Evolutionary conservation across 2,113 vertebrate genomes (phyloP).

Genomic region (Eurypyga helias): DNA sequence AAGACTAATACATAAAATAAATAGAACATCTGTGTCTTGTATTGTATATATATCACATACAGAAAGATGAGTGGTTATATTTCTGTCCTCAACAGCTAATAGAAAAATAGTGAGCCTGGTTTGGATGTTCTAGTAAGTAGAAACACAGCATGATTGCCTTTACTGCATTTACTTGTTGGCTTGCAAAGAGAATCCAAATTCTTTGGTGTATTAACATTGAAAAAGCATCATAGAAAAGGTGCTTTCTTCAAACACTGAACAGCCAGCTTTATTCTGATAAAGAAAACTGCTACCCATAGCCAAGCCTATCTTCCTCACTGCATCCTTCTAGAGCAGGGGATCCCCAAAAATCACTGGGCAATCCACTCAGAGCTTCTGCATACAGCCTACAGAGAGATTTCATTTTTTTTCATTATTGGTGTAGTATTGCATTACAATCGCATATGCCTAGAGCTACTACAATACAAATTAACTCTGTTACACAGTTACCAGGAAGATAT

Average conservation of each 20-base stretch:
- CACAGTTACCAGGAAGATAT: background rate
- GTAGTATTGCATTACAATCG: background rate
- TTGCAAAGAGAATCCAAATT: background rate
- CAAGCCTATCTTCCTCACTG: background rate
- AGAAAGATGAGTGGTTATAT: background rate
- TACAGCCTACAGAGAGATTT: background rate
- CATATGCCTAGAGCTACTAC: background rate
- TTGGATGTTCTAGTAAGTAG: background rate
- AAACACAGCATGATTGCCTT: background rate
- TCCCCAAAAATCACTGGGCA: background rate
- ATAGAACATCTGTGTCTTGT: background rate
- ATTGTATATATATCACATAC: background rate
- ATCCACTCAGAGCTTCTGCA: background rate
- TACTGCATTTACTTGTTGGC: background rate
- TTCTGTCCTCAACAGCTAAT: background rate
- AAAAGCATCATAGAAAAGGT: background rate
- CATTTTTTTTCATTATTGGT: background rate
- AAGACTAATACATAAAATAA: background rate
- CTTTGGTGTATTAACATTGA: background rate
- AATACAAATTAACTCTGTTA: background rate
- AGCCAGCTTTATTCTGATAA: background rate
- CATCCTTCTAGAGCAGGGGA: background rate
- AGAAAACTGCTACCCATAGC: background rate
- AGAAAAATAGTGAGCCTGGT: background rate
- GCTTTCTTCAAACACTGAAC: background rate